Conservation (phyloP, 2,797 vertebrate genomes). For the Eidolon dupreanum region DNA sequence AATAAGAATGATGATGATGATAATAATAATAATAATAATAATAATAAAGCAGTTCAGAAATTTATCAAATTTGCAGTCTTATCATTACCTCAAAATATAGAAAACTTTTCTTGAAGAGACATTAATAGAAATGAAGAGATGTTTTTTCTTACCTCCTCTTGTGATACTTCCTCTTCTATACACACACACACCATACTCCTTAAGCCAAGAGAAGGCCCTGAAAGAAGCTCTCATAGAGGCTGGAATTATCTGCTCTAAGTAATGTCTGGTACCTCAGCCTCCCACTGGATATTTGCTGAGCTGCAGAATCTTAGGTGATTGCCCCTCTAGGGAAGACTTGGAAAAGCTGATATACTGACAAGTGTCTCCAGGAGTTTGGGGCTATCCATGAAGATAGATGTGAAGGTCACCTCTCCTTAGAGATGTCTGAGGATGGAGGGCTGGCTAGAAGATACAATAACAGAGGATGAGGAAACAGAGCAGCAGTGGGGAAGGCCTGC, state of each 20-base stretch:
- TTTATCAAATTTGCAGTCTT: not conserved
- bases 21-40: too few relatives aligned
- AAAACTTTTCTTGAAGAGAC: not conserved
- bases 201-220: not conserved
- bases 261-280: not conserved
- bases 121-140: not conserved
- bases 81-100: not conserved
- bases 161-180: not conserved
- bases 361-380: not conserved
- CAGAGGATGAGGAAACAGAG: not conserved
- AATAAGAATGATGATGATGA: too few relatives aligned
- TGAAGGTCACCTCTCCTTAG: not conserved
- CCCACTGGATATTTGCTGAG: not conserved
- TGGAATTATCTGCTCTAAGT: not conserved
- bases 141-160: not conserved
- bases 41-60: not conserved
- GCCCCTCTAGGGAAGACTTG: not conserved
- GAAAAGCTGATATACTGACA: not conserved
- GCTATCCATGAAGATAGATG: not conserved
- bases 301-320: not conserved
- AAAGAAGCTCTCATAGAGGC: not conserved
- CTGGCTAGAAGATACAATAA: not conserved
- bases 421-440: not conserved
- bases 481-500: fast-evolving
- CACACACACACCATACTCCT: not conserved